Conservation (phyloP, 2,888 invertebrate genomes). For the Latrodectus hesperus region DNA sequence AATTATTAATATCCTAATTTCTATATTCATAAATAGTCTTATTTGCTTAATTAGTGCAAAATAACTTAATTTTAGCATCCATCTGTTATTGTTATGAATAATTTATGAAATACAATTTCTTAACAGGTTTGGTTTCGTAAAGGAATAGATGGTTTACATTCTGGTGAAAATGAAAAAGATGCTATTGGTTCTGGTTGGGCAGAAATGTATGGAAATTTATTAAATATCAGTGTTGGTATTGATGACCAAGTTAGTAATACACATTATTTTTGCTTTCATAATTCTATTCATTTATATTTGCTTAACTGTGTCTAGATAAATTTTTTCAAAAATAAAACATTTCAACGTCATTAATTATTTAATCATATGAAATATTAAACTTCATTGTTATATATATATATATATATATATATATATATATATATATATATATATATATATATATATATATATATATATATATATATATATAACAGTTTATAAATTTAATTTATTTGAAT, state of each 20-base stretch:
- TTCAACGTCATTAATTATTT: too few species aligned
- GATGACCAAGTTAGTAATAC: conserved; percentile 83
- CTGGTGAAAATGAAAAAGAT: conserved; percentile 84
- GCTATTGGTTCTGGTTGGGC: conserved; percentile 91
- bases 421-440: too few species aligned
- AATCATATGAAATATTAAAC: too few species aligned
- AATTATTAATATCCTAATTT: background rate
- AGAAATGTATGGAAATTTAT: conserved; percentile 90
- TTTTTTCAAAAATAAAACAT: too few species aligned
- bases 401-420: too few species aligned
- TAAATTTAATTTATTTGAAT: too few species aligned
- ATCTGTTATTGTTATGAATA: background rate
- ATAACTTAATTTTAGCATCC: background rate
- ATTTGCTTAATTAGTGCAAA: background rate
- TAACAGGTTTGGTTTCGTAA: conserved; percentile 87
- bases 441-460: too few species aligned
- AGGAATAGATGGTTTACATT: conserved; percentile 76
- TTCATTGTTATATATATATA: too few species aligned
- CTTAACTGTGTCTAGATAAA: too few species aligned
- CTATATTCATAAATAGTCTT: background rate
- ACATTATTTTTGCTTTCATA: too few species aligned
- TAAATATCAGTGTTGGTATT: conserved; percentile 86
- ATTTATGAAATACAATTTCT: background rate
- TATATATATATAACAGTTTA: too few species aligned
- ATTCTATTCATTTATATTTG: too few species aligned